These are phyloP conservation scores for Neotoxoptera formosana DNA, from an alignment of 1,140 invertebrate genomes.

Conservation along the genomic window DNA sequence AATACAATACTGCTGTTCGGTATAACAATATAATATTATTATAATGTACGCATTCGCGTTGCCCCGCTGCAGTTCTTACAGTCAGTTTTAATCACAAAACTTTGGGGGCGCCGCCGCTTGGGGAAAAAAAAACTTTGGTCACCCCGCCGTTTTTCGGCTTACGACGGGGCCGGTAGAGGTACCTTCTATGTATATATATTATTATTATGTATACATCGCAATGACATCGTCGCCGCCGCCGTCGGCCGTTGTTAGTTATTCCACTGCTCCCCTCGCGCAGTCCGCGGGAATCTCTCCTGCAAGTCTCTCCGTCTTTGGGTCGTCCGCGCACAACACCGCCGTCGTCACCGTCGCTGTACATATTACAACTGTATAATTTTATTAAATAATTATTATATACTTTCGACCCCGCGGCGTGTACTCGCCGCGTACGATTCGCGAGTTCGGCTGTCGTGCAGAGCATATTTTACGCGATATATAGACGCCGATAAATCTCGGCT, in stretches of 20 bases:
- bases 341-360: too few relatives aligned
- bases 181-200: background rate
- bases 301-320: too few relatives aligned
- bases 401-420: background rate
- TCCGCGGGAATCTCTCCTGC: background rate
- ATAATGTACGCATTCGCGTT: background rate
- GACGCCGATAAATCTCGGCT: background rate
- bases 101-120: background rate
- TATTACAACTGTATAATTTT: background rate
- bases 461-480: background rate
- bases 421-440: background rate
- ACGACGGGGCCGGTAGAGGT: too few relatives aligned
- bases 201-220: background rate
- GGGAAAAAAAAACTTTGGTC: background rate
- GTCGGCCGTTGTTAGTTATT: background rate
- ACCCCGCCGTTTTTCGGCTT: background rate
- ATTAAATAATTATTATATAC: background rate
- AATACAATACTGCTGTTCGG: too few relatives aligned
- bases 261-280: background rate
- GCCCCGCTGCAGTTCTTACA: background rate
- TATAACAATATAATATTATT: background rate
- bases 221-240: background rate
- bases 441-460: background rate
- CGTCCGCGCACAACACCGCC: too few relatives aligned
- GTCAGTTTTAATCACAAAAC: background rate